These are phyloP conservation scores for Nyctibius grandis DNA, from an alignment of 2,797 vertebrate species.

Conservation along the genomic window DNA sequence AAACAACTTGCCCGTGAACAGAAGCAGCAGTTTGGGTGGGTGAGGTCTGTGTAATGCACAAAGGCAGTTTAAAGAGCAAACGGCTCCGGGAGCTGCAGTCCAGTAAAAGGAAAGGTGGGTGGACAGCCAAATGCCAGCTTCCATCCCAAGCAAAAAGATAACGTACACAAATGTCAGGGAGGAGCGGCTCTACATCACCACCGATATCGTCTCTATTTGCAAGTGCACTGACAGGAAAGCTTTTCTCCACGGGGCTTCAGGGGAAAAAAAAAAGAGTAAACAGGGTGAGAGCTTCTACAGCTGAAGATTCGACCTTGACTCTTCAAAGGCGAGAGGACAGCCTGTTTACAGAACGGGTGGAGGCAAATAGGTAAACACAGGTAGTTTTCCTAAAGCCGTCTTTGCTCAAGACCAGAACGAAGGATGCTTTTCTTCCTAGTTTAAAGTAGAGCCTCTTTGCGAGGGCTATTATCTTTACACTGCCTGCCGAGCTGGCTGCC, in stretches of 20 bases:
- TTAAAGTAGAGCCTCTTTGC: neutral
- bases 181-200: neutral
- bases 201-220: neutral
- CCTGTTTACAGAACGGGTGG: neutral
- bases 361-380: neutral
- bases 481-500: neutral
- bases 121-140: neutral
- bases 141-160: neutral
- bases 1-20: neutral
- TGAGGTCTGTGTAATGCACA: neutral
- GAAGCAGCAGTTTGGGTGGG: neutral
- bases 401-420: neutral
- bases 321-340: neutral
- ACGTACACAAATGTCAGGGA: accelerated
- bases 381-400: neutral
- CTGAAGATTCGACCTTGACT: neutral
- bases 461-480: neutral
- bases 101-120: neutral
- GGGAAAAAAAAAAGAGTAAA: neutral
- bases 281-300: neutral
- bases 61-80: neutral
- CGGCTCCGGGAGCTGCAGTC: neutral
- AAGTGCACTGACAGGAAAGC: neutral
- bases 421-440: neutral
- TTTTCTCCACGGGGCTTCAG: neutral